Conservation (phyloP, 2,888 invertebrate genomes). For the Hyposoter dolosus region DNA sequence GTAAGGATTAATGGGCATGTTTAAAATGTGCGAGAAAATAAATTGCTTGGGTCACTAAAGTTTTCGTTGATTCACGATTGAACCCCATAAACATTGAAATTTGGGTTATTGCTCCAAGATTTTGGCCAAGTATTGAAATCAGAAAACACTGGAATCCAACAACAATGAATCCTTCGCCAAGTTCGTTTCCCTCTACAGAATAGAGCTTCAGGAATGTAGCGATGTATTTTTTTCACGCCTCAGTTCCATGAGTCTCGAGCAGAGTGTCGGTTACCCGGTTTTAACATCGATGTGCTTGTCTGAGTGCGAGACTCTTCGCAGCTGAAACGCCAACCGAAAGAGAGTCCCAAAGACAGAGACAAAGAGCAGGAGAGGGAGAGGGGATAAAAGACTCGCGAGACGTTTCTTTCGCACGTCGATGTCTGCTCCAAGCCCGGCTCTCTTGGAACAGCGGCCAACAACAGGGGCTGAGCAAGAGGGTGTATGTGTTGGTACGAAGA, state of each 20-base stretch:
- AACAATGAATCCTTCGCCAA: slow-evolving; percentile 19
- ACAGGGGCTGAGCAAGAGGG: slow-evolving; percentile 5
- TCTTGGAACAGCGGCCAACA: slow-evolving; percentile 45
- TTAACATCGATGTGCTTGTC: slow-evolving; percentile 54
- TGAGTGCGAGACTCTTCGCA: slow-evolving; percentile 33
- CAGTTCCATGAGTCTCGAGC: slow-evolving; percentile 53
- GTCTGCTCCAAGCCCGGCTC: slow-evolving; percentile 34
- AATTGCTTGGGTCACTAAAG: slow-evolving; percentile 67
- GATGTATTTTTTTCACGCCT: slow-evolving; percentile 30
- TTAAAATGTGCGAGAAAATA: slow-evolving; percentile 75
- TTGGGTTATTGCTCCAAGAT: neutral
- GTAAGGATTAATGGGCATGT: slow-evolving; percentile 45
- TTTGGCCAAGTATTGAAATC: neutral
- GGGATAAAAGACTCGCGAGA: slow-evolving; percentile 53
- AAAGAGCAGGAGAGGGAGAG: slow-evolving; percentile 20
- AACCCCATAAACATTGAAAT: neutral
- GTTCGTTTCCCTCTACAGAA: slow-evolving; percentile 18
- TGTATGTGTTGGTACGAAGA: slow-evolving; percentile 36
- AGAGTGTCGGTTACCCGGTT: slow-evolving; percentile 68
- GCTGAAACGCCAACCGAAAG: slow-evolving; percentile 32
- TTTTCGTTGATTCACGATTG: neutral
- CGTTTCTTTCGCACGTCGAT: slow-evolving; percentile 45
- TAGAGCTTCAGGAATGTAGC: slow-evolving; percentile 54
- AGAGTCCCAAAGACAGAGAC: slow-evolving; percentile 9
- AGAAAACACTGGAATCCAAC: neutral